Evolutionary conservation across 2,113 vertebrate species (phyloP), one percentile per base, ranked within the genome.

Genomic region (Phodopus roborovskii): DNA sequence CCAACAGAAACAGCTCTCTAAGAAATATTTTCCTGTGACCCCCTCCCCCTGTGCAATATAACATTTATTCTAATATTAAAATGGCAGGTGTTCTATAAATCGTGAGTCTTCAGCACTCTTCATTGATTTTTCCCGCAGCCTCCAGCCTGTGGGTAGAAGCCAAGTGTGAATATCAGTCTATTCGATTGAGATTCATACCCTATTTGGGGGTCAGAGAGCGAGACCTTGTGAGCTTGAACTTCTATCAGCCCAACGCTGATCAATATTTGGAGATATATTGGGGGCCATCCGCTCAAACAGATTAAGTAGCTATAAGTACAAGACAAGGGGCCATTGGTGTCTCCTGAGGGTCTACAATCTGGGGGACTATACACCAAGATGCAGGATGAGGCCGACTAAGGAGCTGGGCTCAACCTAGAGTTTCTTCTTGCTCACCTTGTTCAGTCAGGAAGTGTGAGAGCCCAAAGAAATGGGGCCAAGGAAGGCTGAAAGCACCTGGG

Each of bases 111-210:
- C 98, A 98, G 98, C 97, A 97, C 97, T 91, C 96, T 84, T 66
- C 99, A 99, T 99, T 98, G 99, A 99, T 99, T 98, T 98, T 98
- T 95, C 85, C 97, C 42, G 83, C 97, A 93, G 98, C 96, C 97
- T 82, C 96, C 96, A 92, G 96, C 97, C 97, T 36, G 97, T 97
- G 58, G 1, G 94, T 91, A 96, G 98, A 75, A 17, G 83, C 97
- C 83, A 28, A 5, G 73, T 96, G 97, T 95, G 97, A 95, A 97
- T 97, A 98, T 96, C 97, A 99, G 99, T 99, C 99, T 99, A 99
- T 99, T 99, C 99, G 98, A 99, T 99, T 99, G 99, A 99, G 99
- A 99, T 99, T 99, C 99, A 99, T 99, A 99, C 98, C 98, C 99
- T 99, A 99, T 99, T 99, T 99, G 99, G 98, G 99, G 99, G 99